Evolutionary conservation across 2,888 invertebrate species (phyloP).

Genomic region (Idaea dimidiata): DNA sequence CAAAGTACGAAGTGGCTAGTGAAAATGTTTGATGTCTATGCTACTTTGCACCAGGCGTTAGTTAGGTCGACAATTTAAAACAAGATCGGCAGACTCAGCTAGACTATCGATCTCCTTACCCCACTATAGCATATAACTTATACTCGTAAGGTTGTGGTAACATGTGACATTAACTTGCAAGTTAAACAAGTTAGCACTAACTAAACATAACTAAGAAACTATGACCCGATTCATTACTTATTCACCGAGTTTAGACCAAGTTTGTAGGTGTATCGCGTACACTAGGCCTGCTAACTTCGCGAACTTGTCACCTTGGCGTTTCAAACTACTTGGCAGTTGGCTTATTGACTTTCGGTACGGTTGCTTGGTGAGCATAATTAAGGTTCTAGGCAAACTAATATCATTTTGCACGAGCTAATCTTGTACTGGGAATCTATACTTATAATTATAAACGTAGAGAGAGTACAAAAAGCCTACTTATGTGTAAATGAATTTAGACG

Average conservation of each 20-base stretch:
- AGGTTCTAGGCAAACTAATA: not conserved
- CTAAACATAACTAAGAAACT: not conserved
- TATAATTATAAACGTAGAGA: too few species aligned
- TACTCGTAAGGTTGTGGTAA: not conserved
- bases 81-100: too few species aligned
- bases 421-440: too few species aligned
- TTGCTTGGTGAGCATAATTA: not conserved
- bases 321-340: not conserved
- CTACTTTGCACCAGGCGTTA: too few species aligned
- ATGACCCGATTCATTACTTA: constrained; percentile 5
- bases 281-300: not conserved
- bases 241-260: constrained; percentile 8
- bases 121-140: not conserved
- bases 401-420: not conserved
- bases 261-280: not conserved
- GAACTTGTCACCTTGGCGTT: not conserved
- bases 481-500: too few species aligned
- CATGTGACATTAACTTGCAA: not conserved
- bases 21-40: too few species aligned
- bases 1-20: too few species aligned
- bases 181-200: not conserved
- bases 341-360: not conserved
- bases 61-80: too few species aligned
- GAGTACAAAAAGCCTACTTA: too few species aligned
- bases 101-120: too few species aligned